phyloP scores from a whole-genome alignment of 1,140 invertebrate species.

The Drosophila sulfurigaster region DNA sequence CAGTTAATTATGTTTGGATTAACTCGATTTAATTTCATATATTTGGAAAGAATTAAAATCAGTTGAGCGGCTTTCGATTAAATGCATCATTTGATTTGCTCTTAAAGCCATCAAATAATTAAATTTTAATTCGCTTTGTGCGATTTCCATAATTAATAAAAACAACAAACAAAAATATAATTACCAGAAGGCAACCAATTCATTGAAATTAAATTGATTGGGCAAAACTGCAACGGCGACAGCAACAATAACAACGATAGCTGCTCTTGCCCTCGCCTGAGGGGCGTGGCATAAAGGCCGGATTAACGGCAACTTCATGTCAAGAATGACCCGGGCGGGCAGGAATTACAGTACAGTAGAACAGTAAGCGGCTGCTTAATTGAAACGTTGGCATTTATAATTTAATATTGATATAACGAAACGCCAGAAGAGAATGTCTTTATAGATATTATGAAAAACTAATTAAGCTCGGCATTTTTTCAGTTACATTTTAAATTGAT shows the following conservation, averaged over 20 bases:
- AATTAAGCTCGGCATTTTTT: slow-evolving; percentile 50
- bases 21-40: not conserved
- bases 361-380: slow-evolving; percentile 19
- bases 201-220: slow-evolving; percentile 62
- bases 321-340: not conserved
- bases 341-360: slow-evolving; percentile 1
- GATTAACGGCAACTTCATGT: slow-evolving; percentile 55
- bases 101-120: slow-evolving; percentile 68
- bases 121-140: slow-evolving; percentile 62
- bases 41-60: slow-evolving; percentile 25
- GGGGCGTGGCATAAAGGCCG: slow-evolving; percentile 24
- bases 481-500: slow-evolving; percentile 54
- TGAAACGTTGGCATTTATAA: slow-evolving; percentile 40
- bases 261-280: slow-evolving; percentile 4
- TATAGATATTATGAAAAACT: slow-evolving; percentile 50
- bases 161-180: slow-evolving; percentile 17
- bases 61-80: slow-evolving; percentile 38
- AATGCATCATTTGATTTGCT: slow-evolving; percentile 37
- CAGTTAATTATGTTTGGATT: slow-evolving; percentile 19
- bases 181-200: slow-evolving; percentile 38
- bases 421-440: slow-evolving; percentile 26
- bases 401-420: slow-evolving; percentile 59
- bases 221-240: slow-evolving; percentile 5
- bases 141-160: slow-evolving; percentile 46
- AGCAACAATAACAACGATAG: not conserved